Base-by-base conservation (phyloP, 1,140 invertebrate genomes). In the Euwallacea similis region DNA sequence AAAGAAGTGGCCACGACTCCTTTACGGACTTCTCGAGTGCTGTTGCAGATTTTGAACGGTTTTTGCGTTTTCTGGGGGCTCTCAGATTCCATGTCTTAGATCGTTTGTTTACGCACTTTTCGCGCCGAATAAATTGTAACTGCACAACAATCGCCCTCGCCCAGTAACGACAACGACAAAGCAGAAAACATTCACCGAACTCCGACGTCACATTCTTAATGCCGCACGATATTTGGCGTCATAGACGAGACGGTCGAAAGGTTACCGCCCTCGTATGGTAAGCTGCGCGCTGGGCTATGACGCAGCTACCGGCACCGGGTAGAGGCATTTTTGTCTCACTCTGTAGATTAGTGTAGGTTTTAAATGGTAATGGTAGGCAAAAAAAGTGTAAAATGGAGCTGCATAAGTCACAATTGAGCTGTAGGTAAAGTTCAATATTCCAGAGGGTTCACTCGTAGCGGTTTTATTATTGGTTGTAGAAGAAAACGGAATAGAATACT, bases 1-100 rank as follows among this genome's bases (percentile, higher is more conserved):
- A 94, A 82, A 16, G 90, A 90, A 8, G 85, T 83, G 44, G 92
- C 92, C 61, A 91, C 91, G 69, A 93, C 86, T 72, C 91, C 91
- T 83, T 93, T 93, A 78, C 89, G 88, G 79, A 89, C 88, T 78
- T 93, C 90, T 73, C 92, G 86, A 58, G 86, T 87, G 67, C 88
- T 83, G 82, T 93, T 90, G 8, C 88, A 86, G 56, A 89, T 86
- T 82, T 89, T 89, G 75, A 87, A 89, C 54, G 87, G 87, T 79
- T 84, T 86, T 59, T 66, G 65, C 7, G 81, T 81, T 43, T 69
- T 74, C 71, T 76, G 75, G 46, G 69, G 74, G 60, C 71, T 74
- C 41, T 73, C 75, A 33, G 75, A 71, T 74, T 79, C 79, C 79
- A 80, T 81, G 73, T 65, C 54, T 58, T 33, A 58, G 21, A 16